Base-by-base conservation (phyloP, 2,113 vertebrate genomes). In the Falcunculus frontatus region DNA sequence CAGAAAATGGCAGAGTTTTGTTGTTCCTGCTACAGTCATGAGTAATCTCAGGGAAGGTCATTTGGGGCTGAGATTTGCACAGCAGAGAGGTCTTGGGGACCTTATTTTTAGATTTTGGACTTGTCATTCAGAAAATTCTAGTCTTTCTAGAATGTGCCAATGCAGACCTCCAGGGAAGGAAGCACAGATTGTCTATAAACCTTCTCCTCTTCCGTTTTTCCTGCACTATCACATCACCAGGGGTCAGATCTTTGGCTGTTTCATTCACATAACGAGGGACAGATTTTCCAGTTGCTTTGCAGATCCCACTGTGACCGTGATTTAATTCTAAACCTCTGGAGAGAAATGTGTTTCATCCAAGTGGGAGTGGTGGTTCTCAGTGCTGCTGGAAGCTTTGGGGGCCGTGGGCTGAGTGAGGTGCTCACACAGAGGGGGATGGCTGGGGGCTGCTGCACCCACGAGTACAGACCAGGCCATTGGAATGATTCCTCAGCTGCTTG, bases 201-300 rank as follows among this genome's bases (percentile, higher is more conserved):
- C n/a, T 32, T 65, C 84, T 78, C 32, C 19, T 82, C 9, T 0
- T 32, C 15, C 35, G 20, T 1, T 53, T 8, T 9, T 4, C 29
- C 10, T 7, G 4, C 37, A 11, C 0, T 6, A 3, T 25, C 35
- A 4, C 39, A n/a, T 49, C 76, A 37, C 17, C 26, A 32, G 60
- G 22, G 47, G 42, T 27, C 27, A 57, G 26, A 19, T 59, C 76
- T 73, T 91, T 49, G 53, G 26, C 3, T 69, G 69, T 44, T 84
- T 25, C 23, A 2, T 10, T 37, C 4, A 0, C 2, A 4, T 9
- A 19, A 41, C 0, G 6, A 52, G 35, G 50, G 10, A 13, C 26
- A 50, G 53, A 33, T 32, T 49, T 52, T 33, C 20, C 39, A 13
- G 42, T 4, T 15, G 50, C 47, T 49, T 3, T 68, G 85, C 57